Conservation (phyloP, 1,140 invertebrate genomes). For the Drosophila nigromelanica region DNA sequence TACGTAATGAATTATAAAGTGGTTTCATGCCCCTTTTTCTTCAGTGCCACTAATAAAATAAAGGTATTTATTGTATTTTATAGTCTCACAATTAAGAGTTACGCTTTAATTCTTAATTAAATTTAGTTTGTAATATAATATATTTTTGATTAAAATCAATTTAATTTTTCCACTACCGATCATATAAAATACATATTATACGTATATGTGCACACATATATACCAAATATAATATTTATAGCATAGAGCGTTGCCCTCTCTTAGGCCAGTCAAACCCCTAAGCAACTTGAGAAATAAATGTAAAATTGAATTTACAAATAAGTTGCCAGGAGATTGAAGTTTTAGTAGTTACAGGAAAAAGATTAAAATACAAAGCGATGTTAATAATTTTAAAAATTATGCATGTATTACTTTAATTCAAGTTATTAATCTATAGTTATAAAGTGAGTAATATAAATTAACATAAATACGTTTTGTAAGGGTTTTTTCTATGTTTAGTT, state of each 20-base stretch:
- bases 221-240: constrained; percentile 41
- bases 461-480: constrained; percentile 44
- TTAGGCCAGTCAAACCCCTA: constrained; percentile 5
- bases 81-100: constrained; percentile 29
- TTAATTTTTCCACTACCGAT: constrained; percentile 61
- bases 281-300: constrained; percentile 51
- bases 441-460: constrained; percentile 72
- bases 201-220: constrained; percentile 19
- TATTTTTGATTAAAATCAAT: constrained; percentile 39
- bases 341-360: constrained; percentile 45
- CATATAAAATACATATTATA: constrained; percentile 30
- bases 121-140: constrained; percentile 29
- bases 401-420: constrained; percentile 68
- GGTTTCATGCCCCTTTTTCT: too few species aligned
- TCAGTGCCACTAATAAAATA: too few species aligned
- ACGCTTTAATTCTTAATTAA: constrained; percentile 31
- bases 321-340: constrained; percentile 22
- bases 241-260: constrained; percentile 44
- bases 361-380: constrained; percentile 40
- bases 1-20: too few species aligned
- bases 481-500: constrained; percentile 66
- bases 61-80: constrained; percentile 26
- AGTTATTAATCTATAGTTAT: constrained; percentile 47
- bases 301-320: constrained; percentile 29
- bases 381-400: constrained; percentile 74